phyloP scores from a whole-genome alignment of 2,113 vertebrate species.

The Camelus dromedarius region DNA sequence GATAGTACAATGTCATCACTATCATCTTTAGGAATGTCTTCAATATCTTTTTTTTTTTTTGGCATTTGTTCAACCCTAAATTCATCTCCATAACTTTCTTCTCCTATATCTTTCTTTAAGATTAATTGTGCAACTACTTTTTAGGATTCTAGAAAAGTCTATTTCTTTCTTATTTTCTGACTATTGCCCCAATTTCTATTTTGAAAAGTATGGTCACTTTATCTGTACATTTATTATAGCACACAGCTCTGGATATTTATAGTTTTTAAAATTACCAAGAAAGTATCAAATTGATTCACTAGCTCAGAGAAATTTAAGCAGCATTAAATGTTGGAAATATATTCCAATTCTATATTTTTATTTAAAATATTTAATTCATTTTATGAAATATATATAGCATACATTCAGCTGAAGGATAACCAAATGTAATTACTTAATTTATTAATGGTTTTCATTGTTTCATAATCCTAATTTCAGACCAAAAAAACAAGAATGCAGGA shows the following conservation, averaged over 20 bases:
- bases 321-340: not conserved
- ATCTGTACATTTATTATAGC: not conserved
- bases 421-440: not conserved
- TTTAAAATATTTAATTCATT: constrained; percentile 33
- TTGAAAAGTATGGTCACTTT: constrained; percentile 4
- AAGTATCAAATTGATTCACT: not conserved
- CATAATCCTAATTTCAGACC: constrained; percentile 84
- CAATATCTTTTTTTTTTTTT: not conserved
- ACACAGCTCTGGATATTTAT: not conserved
- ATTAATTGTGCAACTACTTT: not conserved
- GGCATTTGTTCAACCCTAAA: not conserved
- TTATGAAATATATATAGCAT: not conserved
- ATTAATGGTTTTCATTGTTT: constrained; percentile 44
- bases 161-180: not conserved
- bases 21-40: not conserved
- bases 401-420: constrained; percentile 29
- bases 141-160: constrained; percentile 6
- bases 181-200: constrained; percentile 15
- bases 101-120: constrained; percentile 18
- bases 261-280: constrained; percentile 15
- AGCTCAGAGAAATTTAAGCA: constrained; percentile 47
- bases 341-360: constrained; percentile 42
- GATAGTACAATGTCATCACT: not conserved
- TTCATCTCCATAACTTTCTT: constrained; percentile 27
- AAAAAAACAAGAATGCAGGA: constrained; percentile 84